Percentiles rank a stretch among this genome's conserved stretches.
Conservation (phyloP, 1,140 invertebrate genomes). For the Drosophila lacertosa region DNA sequence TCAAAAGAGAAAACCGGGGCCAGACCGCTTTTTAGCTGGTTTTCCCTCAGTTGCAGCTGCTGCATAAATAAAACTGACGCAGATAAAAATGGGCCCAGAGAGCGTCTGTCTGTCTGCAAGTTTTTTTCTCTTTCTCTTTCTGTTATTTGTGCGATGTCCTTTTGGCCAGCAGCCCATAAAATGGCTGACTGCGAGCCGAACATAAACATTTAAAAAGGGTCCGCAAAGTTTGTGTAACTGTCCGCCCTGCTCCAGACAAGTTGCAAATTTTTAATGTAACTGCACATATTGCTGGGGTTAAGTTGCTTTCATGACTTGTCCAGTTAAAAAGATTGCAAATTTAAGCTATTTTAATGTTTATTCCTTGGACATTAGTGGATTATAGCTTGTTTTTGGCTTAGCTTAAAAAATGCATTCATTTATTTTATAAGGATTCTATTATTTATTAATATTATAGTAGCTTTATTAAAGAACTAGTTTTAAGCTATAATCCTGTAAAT, state of each 20-base stretch:
- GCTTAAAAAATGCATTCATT: no score
- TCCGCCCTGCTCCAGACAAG: conserved; percentile 15
- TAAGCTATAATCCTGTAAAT: no score
- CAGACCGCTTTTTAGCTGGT: conserved; percentile 26
- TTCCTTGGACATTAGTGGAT: no score
- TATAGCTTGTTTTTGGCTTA: no score
- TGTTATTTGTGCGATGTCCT: conserved; percentile 28
- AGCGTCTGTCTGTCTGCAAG: conserved; percentile 25
- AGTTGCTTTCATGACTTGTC: no score
- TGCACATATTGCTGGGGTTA: not conserved
- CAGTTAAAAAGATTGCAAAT: no score
- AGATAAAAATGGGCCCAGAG: conserved; percentile 54
- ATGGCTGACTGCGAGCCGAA: conserved; percentile 56
- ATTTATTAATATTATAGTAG: no score
- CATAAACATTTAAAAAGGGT: conserved; percentile 60
- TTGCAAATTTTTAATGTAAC: conserved; percentile 20
- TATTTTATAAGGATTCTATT: no score
- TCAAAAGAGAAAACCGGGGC: not conserved
- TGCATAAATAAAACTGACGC: conserved; percentile 69
- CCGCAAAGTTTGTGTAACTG: conserved; percentile 30
- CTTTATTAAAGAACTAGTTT: no score
- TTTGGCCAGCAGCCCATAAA: conserved; percentile 53
- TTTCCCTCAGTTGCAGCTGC: conserved; percentile 47
- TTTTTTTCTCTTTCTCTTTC: not conserved
- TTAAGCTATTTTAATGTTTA: no score